Percentiles rank a stretch among this genome's conserved stretches.
Evolutionary conservation across 2,113 vertebrate species (phyloP).

Genomic region (Myrmophylax atrothorax): DNA sequence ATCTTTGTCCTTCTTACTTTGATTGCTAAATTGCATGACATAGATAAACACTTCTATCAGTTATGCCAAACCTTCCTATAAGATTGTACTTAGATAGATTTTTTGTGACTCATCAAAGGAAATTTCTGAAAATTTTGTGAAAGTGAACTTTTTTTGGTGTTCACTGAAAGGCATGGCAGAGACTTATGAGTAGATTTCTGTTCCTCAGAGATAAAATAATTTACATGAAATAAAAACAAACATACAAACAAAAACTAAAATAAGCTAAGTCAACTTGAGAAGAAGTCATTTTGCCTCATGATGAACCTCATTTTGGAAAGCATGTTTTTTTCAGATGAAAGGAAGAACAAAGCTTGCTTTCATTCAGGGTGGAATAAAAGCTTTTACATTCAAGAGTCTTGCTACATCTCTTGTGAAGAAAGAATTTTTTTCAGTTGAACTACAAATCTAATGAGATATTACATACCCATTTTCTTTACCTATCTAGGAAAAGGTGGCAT

Average conservation of each 20-base stretch:
- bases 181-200: background rate
- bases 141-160: background rate
- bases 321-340: conserved; percentile 31
- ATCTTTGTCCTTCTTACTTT: background rate
- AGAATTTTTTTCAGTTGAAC: background rate
- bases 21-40: background rate
- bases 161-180: background rate
- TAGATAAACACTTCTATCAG: background rate
- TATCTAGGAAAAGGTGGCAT: background rate
- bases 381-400: background rate
- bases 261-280: background rate
- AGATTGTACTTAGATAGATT: background rate
- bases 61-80: background rate
- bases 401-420: background rate
- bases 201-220: conserved; percentile 28
- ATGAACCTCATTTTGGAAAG: conserved; percentile 22
- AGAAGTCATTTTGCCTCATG: conserved; percentile 15
- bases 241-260: background rate
- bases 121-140: background rate
- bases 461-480: background rate
- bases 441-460: background rate
- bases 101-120: background rate
- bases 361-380: background rate
- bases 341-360: conserved; percentile 9
- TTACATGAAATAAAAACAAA: conserved; percentile 18